Percentiles rank a stretch among this genome's conserved stretches.
phyloP scores from a whole-genome alignment of 2,888 invertebrate genomes.

The Aspidiotus destructor region DNA sequence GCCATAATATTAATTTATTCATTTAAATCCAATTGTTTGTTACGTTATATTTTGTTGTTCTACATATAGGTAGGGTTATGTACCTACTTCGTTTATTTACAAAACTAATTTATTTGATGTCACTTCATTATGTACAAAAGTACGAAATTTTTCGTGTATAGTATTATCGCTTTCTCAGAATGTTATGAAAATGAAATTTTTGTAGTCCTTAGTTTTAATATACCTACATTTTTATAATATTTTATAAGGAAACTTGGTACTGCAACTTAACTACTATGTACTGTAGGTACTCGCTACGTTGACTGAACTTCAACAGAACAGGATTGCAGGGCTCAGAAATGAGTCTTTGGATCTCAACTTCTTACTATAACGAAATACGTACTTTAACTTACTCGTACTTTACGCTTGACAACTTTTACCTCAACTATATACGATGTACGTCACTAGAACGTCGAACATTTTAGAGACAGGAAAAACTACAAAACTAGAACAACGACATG shows the following conservation, averaged over 20 bases:
- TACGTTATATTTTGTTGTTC: constrained; percentile 17
- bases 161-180: background rate
- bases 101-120: background rate
- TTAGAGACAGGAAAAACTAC: too few species aligned
- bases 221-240: too few species aligned
- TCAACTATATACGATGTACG: background rate
- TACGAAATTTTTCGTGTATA: constrained; percentile 1
- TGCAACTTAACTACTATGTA: too few species aligned
- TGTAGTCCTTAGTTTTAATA: background rate
- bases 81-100: background rate
- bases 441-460: background rate
- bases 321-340: too few species aligned
- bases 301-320: too few species aligned
- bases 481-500: too few species aligned
- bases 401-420: constrained; percentile 3
- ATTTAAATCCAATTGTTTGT: constrained; percentile 1
- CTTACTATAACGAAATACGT: constrained; percentile 7
- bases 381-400: constrained; percentile 5
- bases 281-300: too few species aligned
- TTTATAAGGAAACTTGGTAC: too few species aligned
- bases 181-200: background rate
- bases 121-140: background rate
- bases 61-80: background rate
- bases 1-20: constrained; percentile 29
- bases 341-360: constrained; percentile 2